phyloP scores from a whole-genome alignment of 1,140 invertebrate species.

The Trichogramma pretiosum region DNA sequence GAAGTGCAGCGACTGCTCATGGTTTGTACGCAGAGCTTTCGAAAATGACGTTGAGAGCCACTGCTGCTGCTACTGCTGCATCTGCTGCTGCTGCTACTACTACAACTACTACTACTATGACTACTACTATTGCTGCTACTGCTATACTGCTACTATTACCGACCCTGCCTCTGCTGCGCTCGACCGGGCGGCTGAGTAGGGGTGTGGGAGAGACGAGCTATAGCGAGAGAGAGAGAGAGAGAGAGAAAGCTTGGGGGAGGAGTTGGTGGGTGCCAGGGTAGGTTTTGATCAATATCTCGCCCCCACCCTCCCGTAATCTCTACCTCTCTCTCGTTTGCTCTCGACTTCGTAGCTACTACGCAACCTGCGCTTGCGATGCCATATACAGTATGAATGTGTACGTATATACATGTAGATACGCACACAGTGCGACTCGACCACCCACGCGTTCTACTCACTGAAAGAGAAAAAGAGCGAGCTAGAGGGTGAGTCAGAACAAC shows the following conservation, averaged over 20 bases:
- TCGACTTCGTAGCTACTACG: neutral
- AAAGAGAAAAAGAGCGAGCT: neutral
- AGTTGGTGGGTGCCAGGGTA: conserved; percentile 42
- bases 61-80: conserved; percentile 16
- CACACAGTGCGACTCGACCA: too few relatives aligned
- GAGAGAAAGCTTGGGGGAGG: conserved; percentile 19
- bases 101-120: too few relatives aligned
- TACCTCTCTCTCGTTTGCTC: neutral
- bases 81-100: too few relatives aligned
- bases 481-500: conserved; percentile 14
- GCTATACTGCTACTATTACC: too few relatives aligned
- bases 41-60: conserved; percentile 28
- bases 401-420: too few relatives aligned
- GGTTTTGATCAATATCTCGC: conserved; percentile 48
- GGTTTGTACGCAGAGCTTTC: too few relatives aligned
- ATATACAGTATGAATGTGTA: too few relatives aligned
- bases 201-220: conserved; percentile 20
- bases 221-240: conserved; percentile 12
- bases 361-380: too few relatives aligned
- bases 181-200: conserved; percentile 23
- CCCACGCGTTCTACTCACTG: neutral
- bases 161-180: too few relatives aligned
- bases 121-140: too few relatives aligned
- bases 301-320: conserved; percentile 30
- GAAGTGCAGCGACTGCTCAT: too few relatives aligned